Evolutionary conservation across 30 jellyfish, hydroid and myxozoan genomes (phyloP).

Genomic region (Haliclystus octoradiatus): DNA sequence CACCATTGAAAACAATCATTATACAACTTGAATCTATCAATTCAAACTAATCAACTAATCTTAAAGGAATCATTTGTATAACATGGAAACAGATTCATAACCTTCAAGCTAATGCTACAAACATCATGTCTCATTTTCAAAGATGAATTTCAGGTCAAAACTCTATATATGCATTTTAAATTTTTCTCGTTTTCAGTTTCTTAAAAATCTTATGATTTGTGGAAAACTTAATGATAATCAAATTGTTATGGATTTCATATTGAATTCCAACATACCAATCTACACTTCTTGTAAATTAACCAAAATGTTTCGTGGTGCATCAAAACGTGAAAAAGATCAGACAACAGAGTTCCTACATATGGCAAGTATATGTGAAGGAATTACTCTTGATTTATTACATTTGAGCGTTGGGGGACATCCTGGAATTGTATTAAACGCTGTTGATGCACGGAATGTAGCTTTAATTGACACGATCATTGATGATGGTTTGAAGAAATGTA

Average conservation of each 20-base stretch:
- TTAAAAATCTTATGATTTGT: constrained; percentile 79
- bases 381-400: constrained; percentile 62
- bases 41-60: too few relatives aligned
- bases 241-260: constrained; percentile 75
- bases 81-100: too few relatives aligned
- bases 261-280: constrained; percentile 92
- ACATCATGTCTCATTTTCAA: too few relatives aligned
- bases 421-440: constrained; percentile 71
- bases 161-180: not conserved
- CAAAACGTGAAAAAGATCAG: constrained; percentile 84
- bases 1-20: too few relatives aligned
- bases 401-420: constrained; percentile 64
- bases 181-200: constrained; percentile 32
- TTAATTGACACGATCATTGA: constrained; percentile 75
- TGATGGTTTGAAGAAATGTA: constrained; percentile 81
- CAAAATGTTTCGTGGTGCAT: constrained; percentile 53
- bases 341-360: constrained; percentile 64
- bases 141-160: too few relatives aligned
- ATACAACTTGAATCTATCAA: too few relatives aligned
- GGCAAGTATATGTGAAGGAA: constrained; percentile 73
- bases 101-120: too few relatives aligned
- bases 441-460: constrained; percentile 80
- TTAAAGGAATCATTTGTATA: too few relatives aligned
- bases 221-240: constrained; percentile 75
- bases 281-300: constrained; percentile 87